A percentile compares a stretch with the other conserved stretches of the same genome.
Conservation (phyloP, 2,797 vertebrate genomes). For the Mormyrus hasselquistii region DNA sequence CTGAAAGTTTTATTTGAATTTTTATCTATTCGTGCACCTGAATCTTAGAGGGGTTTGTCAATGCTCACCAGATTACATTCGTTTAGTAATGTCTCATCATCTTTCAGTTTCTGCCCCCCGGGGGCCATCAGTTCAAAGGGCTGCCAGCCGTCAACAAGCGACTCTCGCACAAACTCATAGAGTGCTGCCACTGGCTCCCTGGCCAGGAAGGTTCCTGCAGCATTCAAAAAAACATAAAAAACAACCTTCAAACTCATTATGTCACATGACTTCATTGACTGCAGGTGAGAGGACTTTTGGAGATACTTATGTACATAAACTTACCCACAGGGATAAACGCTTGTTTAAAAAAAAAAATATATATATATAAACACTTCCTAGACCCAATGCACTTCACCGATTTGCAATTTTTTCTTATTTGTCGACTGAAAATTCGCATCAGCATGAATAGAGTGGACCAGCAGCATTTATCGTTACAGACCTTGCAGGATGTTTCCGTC, state of each 20-base stretch:
- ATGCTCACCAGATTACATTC: conserved; percentile 82
- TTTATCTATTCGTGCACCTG: not conserved
- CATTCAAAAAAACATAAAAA: not conserved
- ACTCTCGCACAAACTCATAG: conserved; percentile 76
- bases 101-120: conserved; percentile 73
- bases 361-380: not conserved
- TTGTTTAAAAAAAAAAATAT: not conserved
- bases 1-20: not conserved
- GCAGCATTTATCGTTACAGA: conserved; percentile 32
- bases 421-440: not conserved
- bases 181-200: conserved; percentile 72
- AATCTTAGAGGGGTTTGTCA: not conserved
- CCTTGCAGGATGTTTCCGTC: conserved; percentile 86
- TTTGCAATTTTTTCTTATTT: not conserved
- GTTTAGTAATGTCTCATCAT: conserved; percentile 68
- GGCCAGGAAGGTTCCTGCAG: conserved; percentile 83
- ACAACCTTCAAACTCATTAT: not conserved
- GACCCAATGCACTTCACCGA: not conserved
- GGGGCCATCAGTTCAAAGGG: conserved; percentile 87
- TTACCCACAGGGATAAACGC: not conserved
- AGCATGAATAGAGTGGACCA: not conserved
- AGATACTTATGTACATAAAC: not conserved
- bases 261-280: not conserved
- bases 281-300: not conserved
- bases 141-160: conserved; percentile 80